Percentiles rank a stretch among this genome's conserved stretches.
Conservation (phyloP, 2,888 invertebrate genomes). For the Euphydryas editha region DNA sequence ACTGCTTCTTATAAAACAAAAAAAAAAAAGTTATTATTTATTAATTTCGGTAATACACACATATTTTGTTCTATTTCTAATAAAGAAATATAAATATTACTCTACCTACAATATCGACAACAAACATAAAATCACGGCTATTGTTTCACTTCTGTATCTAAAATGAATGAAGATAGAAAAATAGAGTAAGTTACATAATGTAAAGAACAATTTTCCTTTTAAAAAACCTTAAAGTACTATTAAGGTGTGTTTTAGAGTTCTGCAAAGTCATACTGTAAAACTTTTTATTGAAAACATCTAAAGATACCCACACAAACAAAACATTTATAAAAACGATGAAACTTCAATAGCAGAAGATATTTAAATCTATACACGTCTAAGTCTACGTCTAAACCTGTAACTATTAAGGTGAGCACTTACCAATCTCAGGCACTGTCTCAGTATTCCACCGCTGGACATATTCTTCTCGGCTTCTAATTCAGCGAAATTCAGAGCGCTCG, state of each 20-base stretch:
- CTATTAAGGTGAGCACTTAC: constrained; percentile 76
- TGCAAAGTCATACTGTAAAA: background rate
- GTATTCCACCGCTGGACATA: constrained; percentile 99
- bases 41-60: background rate
- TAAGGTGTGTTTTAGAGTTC: constrained; percentile 36
- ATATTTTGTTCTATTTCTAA: background rate
- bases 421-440: constrained; percentile 97
- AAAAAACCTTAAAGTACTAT: constrained; percentile 39
- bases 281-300: background rate
- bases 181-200: background rate
- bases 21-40: background rate
- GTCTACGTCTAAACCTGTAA: background rate
- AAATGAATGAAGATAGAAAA: background rate
- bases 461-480: constrained; percentile 99
- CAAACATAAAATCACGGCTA: background rate
- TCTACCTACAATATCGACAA: background rate
- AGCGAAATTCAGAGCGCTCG: constrained; percentile 98
- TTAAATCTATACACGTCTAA: constrained; percentile 1
- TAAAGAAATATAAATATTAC: background rate
- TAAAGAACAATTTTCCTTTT: background rate
- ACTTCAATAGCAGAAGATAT: background rate
- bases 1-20: background rate
- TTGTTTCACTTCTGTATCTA: background rate
- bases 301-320: background rate
- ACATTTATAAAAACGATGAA: background rate